A percentile compares a stretch with the other conserved stretches of the same genome.
phyloP scores from a whole-genome alignment of 2,113 vertebrate genomes.

The Sinocyclocheilus maitianheensis region DNA sequence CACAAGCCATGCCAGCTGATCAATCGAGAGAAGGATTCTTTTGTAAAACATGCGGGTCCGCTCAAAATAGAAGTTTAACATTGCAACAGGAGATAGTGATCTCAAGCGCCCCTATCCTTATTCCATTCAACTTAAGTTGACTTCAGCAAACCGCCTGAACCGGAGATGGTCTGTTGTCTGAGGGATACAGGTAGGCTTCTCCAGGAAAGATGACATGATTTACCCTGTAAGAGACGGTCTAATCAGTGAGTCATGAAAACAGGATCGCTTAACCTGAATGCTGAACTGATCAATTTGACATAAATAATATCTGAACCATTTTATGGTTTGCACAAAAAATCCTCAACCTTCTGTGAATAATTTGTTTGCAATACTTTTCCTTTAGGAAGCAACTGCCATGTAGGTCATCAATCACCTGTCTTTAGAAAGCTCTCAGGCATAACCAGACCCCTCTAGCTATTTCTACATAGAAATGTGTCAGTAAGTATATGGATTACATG shows the following conservation, averaged over 20 bases:
- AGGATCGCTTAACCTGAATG: not conserved
- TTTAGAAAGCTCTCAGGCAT: conserved; percentile 30
- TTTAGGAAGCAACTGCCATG: not conserved
- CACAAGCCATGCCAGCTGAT: conserved; percentile 57
- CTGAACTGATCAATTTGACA: not conserved
- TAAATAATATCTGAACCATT: not conserved
- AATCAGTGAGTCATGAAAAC: conserved; percentile 16
- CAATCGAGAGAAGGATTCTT: conserved; percentile 49
- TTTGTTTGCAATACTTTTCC: not conserved
- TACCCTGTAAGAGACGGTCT: conserved; percentile 21
- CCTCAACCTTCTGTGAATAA: not conserved
- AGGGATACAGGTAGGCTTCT: conserved; percentile 29
- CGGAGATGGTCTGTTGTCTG: conserved; percentile 39
- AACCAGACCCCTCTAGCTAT: conserved; percentile 18
- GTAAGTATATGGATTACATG: conserved; percentile 4
- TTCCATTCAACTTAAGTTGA: conserved; percentile 49
- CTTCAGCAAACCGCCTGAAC: conserved; percentile 52
- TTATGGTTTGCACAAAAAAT: not conserved
- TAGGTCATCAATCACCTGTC: not conserved
- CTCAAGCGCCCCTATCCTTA: conserved; percentile 58
- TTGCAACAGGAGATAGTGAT: conserved; percentile 61
- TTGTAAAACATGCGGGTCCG: conserved; percentile 60
- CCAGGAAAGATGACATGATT: conserved; percentile 42
- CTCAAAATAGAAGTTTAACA: conserved; percentile 65
- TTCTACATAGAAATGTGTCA: conserved; percentile 4